Evolutionary conservation across 2,888 invertebrate species (phyloP), one percentile per base, ranked within the genome.

Genomic region (Adineta ricciae): DNA sequence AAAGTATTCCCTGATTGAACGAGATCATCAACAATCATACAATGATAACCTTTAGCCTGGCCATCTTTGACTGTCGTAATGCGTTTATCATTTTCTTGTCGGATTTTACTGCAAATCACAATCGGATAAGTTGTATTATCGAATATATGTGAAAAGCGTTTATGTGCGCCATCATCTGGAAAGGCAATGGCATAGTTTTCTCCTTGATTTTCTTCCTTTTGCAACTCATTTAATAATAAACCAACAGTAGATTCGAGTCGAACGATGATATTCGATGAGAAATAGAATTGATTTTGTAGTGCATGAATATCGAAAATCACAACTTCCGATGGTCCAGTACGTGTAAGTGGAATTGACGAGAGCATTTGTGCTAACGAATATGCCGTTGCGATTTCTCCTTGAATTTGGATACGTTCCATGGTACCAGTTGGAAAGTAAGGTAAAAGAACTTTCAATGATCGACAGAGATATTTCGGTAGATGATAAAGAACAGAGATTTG

Each of bases 371-470:
- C 90, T 84, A 91, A 86, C 0, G 90, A 90, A 90, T 90, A 87
- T n/a, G 91, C 91, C 83, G 91, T 91, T 72, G 91, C 90, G 49
- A 91, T 89, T 86, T 91, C 90, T 52, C 91, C 91, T 86, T 91
- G 90, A 9, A 88, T 88, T 86, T 91, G 91, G 27, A 91, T 89
- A 83, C 91, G 87, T 86, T 91, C 91, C 91, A 91, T 91, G 9
- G 91, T 91, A 5, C 90, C 91, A 64, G 91, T 91, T 0, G 91
- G 90, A 87, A 91, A 91, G 87, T 90, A 91, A 0, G 91, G 91
- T 86, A 91, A 87, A n/a, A 91, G 88, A 78, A 91, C 88, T 83
- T 89, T 90, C 83, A 91, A 89, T 1, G 90, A 91, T 78, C 88
- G 87, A 9, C 90, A 90, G 86, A 90, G 87, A 87, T 91, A 91